Conservation (phyloP, 2,888 invertebrate genomes). For the Lysandra coridon region DNA sequence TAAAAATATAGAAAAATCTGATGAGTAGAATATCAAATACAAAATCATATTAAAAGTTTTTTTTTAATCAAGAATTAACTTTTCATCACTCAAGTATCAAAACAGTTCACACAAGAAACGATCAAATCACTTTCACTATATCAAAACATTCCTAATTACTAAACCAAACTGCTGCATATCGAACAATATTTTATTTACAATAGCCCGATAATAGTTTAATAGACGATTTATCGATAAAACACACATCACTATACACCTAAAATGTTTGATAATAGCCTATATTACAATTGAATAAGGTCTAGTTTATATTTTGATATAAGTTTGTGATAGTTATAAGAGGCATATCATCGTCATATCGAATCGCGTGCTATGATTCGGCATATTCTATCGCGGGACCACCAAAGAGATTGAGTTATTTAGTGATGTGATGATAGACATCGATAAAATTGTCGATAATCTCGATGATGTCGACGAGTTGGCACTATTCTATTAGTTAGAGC, state of each 20-base stretch:
- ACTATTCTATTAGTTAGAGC: no score
- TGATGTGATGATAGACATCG: slow-evolving; percentile 39
- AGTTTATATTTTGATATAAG: slow-evolving; percentile 38
- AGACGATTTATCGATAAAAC: slow-evolving; percentile 66
- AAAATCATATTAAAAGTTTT: neutral
- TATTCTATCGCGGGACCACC: slow-evolving; percentile 75
- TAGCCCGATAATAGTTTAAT: slow-evolving; percentile 73
- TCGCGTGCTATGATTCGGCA: slow-evolving; percentile 79
- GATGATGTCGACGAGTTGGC: neutral
- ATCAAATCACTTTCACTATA: slow-evolving; percentile 21
- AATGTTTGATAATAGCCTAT: slow-evolving; percentile 26
- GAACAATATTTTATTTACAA: slow-evolving; percentile 77
- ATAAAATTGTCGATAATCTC: slow-evolving; percentile 36
- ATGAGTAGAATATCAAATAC: neutral
- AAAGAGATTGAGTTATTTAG: slow-evolving; percentile 59
- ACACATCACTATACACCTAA: slow-evolving; percentile 32
- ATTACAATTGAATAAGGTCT: slow-evolving; percentile 32
- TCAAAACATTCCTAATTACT: slow-evolving; percentile 42
- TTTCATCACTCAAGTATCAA: slow-evolving; percentile 18
- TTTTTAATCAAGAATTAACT: neutral
- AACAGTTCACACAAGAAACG: slow-evolving; percentile 10
- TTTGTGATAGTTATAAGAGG: slow-evolving; percentile 58
- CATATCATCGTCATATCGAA: slow-evolving; percentile 76
- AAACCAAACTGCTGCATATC: slow-evolving; percentile 53
- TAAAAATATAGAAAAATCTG: no score